Percentiles rank a stretch among this genome's conserved stretches.
Conservation (phyloP, 2,797 vertebrate genomes). For the Hirundo rustica region DNA sequence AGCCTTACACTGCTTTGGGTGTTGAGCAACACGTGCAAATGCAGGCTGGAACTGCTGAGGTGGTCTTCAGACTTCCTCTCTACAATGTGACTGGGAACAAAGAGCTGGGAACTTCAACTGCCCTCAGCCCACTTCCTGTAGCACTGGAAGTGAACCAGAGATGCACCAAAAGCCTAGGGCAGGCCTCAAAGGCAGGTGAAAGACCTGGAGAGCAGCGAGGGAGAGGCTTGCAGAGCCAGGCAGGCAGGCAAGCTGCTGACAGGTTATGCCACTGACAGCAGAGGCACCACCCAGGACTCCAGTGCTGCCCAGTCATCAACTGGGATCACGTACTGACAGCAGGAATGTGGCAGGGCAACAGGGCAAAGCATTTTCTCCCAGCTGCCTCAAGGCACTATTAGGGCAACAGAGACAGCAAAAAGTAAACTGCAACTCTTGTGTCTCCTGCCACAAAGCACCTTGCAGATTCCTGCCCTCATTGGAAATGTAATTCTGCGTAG, state of each 20-base stretch:
- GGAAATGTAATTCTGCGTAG: background rate
- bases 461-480: background rate
- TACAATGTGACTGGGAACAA: background rate
- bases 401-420: background rate
- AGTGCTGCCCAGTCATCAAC: background rate
- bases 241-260: background rate
- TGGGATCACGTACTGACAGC: background rate
- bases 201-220: background rate
- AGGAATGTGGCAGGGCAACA: rapidly evolving
- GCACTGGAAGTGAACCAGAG: background rate
- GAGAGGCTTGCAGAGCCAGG: background rate
- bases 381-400: background rate
- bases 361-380: background rate
- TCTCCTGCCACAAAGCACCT: background rate
- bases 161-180: background rate
- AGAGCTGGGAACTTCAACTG: background rate
- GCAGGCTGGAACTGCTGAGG: background rate
- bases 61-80: background rate
- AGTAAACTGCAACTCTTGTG: background rate
- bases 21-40: background rate
- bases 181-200: rapidly evolving
- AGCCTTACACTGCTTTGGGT: background rate
- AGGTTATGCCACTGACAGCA: background rate
- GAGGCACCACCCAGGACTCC: background rate
- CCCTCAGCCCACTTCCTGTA: background rate